phyloP scores from a whole-genome alignment of 2,113 vertebrate genomes.

The Podiceps cristatus region DNA sequence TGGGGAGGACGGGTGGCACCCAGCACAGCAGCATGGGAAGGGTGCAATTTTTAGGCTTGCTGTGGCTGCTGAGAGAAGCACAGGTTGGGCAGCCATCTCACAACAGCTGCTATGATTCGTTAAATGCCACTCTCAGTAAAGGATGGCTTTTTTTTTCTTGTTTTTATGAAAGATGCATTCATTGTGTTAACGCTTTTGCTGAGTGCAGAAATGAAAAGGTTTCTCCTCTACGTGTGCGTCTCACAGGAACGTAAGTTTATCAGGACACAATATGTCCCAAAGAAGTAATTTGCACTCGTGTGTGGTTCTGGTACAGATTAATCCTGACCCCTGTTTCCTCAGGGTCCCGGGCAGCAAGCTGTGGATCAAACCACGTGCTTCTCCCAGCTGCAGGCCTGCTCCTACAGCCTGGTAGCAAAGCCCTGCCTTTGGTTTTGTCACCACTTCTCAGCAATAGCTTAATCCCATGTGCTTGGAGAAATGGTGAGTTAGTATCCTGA shows the following conservation, averaged over 20 bases:
- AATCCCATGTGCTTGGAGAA: background rate
- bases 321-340: background rate
- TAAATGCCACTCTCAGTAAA: background rate
- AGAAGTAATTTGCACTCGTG: background rate
- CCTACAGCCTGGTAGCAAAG: background rate
- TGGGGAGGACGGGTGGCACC: background rate
- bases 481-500: background rate
- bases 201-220: background rate
- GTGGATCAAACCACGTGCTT: background rate
- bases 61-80: background rate
- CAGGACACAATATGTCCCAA: background rate
- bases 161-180: background rate
- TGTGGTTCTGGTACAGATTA: background rate
- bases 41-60: background rate
- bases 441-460: background rate
- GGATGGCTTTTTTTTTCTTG: background rate
- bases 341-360: background rate
- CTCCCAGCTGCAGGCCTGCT: background rate
- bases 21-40: background rate
- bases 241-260: background rate
- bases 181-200: rapidly evolving
- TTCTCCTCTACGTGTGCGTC: background rate
- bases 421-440: background rate
- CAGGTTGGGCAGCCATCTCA: background rate
- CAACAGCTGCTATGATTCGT: background rate